Conservation (phyloP, 2,113 vertebrate species). For the Phalacrocorax pelagicus region DNA sequence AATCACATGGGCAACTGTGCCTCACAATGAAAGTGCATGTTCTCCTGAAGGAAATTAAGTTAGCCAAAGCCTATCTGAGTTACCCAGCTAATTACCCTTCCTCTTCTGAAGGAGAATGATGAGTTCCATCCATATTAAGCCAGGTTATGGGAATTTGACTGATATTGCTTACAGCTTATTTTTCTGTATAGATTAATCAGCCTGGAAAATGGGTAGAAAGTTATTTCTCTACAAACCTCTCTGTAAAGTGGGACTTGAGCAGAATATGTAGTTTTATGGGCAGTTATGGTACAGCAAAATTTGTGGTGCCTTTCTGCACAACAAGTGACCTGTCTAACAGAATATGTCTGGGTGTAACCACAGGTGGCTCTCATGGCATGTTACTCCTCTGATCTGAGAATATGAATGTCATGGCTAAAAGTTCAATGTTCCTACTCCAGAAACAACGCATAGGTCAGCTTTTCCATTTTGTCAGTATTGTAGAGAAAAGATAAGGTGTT, state of each 20-base stretch:
- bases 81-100: background rate
- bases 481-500: background rate
- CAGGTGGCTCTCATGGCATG: background rate
- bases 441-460: background rate
- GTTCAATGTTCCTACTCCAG: background rate
- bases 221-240: background rate
- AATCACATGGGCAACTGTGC: background rate
- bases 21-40: background rate
- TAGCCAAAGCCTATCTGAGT: background rate
- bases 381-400: background rate
- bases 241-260: background rate
- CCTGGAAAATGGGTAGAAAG: background rate
- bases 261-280: background rate
- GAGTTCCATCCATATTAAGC: background rate
- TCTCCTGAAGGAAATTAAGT: background rate
- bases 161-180: background rate
- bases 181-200: background rate
- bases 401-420: background rate
- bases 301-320: background rate
- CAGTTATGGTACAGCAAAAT: background rate
- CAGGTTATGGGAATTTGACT: background rate
- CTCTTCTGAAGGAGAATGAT: background rate
- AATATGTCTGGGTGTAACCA: background rate
- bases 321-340: background rate
- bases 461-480: background rate